These are phyloP conservation scores for Nymphalis urticae DNA, from an alignment of 2,888 invertebrate genomes.

Conservation along the genomic window DNA sequence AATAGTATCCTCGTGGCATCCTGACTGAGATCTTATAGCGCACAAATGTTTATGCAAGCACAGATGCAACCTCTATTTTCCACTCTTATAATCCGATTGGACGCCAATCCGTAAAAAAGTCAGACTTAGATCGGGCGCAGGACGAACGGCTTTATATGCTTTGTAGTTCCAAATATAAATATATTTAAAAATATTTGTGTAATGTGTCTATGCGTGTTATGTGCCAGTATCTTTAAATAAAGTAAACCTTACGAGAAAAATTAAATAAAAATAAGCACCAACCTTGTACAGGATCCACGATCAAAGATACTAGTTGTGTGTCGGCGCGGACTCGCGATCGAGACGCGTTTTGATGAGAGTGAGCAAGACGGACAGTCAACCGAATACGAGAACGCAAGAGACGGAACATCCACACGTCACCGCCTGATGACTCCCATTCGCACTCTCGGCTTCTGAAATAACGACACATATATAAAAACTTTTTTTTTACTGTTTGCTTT, in stretches of 20 bases:
- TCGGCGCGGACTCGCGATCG: constrained; percentile 54
- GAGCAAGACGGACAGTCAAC: constrained; percentile 51
- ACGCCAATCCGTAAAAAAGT: too few relatives aligned
- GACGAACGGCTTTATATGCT: too few relatives aligned
- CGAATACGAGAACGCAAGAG: constrained; percentile 60
- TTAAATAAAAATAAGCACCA: background rate
- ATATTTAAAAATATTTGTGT: background rate
- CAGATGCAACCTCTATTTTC: too few relatives aligned
- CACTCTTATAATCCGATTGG: too few relatives aligned
- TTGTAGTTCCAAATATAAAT: background rate
- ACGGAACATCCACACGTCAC: constrained; percentile 61
- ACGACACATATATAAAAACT: background rate
- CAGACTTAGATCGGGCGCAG: background rate
- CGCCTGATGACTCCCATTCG: constrained; percentile 59
- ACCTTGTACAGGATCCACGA: constrained; percentile 47
- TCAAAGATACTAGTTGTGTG: constrained; percentile 49
- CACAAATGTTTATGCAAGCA: too few relatives aligned
- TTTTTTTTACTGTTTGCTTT: background rate
- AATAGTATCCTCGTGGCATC: too few relatives aligned
- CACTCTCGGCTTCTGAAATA: constrained; percentile 51
- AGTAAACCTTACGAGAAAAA: background rate
- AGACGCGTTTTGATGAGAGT: constrained; percentile 37
- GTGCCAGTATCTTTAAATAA: background rate
- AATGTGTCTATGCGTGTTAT: too few relatives aligned
- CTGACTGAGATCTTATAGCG: too few relatives aligned